A percentile compares a stretch with the other conserved stretches of the same genome.
phyloP scores from a whole-genome alignment of 2,113 vertebrate genomes.

The Callaeas wilsoni region DNA sequence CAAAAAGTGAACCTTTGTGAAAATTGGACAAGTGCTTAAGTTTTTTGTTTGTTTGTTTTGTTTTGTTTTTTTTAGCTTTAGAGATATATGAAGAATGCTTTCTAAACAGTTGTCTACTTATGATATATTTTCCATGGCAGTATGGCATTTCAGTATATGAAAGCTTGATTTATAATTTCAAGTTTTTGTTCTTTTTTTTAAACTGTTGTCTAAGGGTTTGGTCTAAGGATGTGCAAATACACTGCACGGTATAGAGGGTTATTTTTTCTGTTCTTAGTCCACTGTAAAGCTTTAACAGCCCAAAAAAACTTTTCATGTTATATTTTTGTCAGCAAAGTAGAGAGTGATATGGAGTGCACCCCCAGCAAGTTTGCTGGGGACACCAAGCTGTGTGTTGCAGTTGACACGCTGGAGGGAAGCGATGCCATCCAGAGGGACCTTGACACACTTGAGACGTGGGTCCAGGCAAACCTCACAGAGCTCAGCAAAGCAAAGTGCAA shows the following conservation, averaged over 20 bases:
- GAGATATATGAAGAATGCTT: neutral
- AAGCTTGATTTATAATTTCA: neutral
- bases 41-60: neutral
- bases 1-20: neutral
- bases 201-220: neutral
- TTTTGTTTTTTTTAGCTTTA: neutral
- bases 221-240: neutral
- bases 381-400: neutral
- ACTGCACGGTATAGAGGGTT: neutral
- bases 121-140: neutral
- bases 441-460: rapidly evolving
- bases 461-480: neutral
- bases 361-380: neutral
- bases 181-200: neutral
- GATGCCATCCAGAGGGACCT: neutral
- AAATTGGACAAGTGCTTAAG: neutral
- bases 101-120: neutral
- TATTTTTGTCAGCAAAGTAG: neutral
- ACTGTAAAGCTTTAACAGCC: neutral
- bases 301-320: neutral
- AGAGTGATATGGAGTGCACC: neutral
- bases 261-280: neutral
- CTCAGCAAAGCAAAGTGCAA: neutral
- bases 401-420: rapidly evolving
- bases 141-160: neutral